Conservation (phyloP, 2,888 invertebrate species). For the Drosophila nr. perissopoda region DNA sequence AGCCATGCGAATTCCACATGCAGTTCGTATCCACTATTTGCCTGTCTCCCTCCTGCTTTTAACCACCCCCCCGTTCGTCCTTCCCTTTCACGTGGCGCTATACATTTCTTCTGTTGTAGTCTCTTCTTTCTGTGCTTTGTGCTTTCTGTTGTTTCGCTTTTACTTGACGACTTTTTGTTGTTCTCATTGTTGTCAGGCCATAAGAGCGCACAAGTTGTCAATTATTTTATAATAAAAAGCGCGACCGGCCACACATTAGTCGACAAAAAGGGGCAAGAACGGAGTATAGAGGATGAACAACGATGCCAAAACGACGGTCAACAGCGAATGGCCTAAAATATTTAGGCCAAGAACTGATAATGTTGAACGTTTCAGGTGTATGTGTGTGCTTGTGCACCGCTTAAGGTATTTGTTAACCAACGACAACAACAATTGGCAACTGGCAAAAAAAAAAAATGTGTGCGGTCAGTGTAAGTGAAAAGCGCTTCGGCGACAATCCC, state of each 20-base stretch:
- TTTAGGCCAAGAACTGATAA: slow-evolving; percentile 74
- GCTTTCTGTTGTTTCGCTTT: slow-evolving; percentile 50
- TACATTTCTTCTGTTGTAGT: slow-evolving; percentile 49
- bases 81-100: slow-evolving; percentile 29
- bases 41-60: background rate
- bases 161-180: slow-evolving; percentile 58
- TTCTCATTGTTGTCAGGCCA: slow-evolving; percentile 63
- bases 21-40: slow-evolving; percentile 37
- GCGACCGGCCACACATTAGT: slow-evolving; percentile 42
- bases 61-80: background rate
- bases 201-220: slow-evolving; percentile 71
- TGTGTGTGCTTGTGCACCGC: slow-evolving; percentile 6
- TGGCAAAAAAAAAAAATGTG: slow-evolving; percentile 40
- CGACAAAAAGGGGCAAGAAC: slow-evolving; percentile 1
- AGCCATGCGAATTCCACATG: slow-evolving; percentile 57
- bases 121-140: slow-evolving; percentile 29
- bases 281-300: background rate
- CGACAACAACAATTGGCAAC: slow-evolving; percentile 32
- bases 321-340: slow-evolving; percentile 50
- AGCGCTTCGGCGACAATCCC: slow-evolving; percentile 20
- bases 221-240: slow-evolving; percentile 75
- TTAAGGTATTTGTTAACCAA: slow-evolving; percentile 24
- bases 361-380: slow-evolving; percentile 20
- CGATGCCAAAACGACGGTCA: background rate
- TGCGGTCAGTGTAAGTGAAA: slow-evolving; percentile 49